Base-by-base conservation (phyloP, 2,888 invertebrate species). In the Allacma fusca region DNA sequence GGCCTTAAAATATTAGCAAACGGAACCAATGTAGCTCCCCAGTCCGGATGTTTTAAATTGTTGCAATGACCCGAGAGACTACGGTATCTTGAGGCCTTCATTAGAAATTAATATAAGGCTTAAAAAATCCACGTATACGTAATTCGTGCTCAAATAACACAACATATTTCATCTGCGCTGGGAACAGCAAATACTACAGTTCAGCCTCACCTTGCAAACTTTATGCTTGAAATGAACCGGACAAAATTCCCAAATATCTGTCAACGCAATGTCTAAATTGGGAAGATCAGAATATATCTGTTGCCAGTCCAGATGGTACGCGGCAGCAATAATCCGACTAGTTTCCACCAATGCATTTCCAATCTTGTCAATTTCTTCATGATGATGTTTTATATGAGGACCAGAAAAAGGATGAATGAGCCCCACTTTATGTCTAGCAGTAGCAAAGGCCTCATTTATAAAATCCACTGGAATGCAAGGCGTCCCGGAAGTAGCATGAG, bases 41-140 rank as follows among this genome's bases (percentile, higher is more conserved):
- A 87, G 23, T 86, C 85, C 7, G 87, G 86, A 79, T 87, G 85
- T 26, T 86, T 85, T 62, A 87, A 83, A 81, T 88, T 88, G 84
- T 88, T 88, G 83, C 88, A 88, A 78, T 86, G 85, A 19, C 87
- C 88, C 80, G 86, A 86, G 71, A 85, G 82, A 16, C 85, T 84
- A 12, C 88, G 84, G 83, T 86, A 88, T 57, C 85, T 57, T 7
- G 71, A 57, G 1, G 26, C 71, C 71, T 34, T 34, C 34, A 34
- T 34, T 34, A 34, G 9, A 34, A 34, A 34, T 34, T 34, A 34
- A 34, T 34, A 34, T n/a, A n/a, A n/a, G n/a, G n/a, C n/a, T n/a
- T n/a, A n/a, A n/a, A n/a, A n/a, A n/a, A n/a, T n/a, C n/a, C n/a
- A n/a, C n/a, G n/a, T n/a, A n/a, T n/a, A n/a, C n/a, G n/a, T n/a